Percentiles rank a stretch among this genome's conserved stretches.
Conservation (phyloP, 2,797 vertebrate species). For the Microchirus variegatus region DNA sequence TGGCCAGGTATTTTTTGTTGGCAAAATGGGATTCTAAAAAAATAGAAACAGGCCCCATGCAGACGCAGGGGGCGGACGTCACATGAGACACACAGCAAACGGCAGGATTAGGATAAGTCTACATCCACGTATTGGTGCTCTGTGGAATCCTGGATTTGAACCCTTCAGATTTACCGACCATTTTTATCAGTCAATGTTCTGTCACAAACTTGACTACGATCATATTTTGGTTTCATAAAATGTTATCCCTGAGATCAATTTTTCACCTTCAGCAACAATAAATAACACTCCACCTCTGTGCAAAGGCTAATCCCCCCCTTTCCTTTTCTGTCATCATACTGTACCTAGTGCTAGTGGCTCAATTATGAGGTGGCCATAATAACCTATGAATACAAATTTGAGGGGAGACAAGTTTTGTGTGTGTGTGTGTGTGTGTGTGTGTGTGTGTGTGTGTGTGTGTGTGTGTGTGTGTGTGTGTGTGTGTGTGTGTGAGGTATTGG, state of each 20-base stretch:
- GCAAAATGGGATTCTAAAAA: no score
- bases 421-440: background rate
- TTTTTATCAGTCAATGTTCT: slow-evolving; percentile 4
- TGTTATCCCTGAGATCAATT: slow-evolving; percentile 10
- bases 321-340: slow-evolving; percentile 49
- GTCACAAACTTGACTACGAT: background rate
- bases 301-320: slow-evolving; percentile 15
- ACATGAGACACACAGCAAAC: no score
- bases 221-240: slow-evolving; percentile 8
- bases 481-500: background rate
- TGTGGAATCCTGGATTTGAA: no score
- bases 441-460: background rate
- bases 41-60: no score
- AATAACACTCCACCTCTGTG: slow-evolving; percentile 9
- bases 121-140: no score
- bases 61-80: no score
- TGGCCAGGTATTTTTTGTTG: no score
- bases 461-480: background rate
- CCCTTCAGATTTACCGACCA: no score
- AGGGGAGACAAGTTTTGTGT: slow-evolving; percentile 26
- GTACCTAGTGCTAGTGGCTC: slow-evolving; percentile 52
- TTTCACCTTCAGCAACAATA: slow-evolving; percentile 22
- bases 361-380: slow-evolving; percentile 68
- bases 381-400: slow-evolving; percentile 69
- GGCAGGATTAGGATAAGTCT: no score